A percentile compares a stretch with the other conserved stretches of the same genome.
These are phyloP conservation scores for Sylvilagus bachmani DNA, from an alignment of 2,113 vertebrate species.

Conservation along the genomic window DNA sequence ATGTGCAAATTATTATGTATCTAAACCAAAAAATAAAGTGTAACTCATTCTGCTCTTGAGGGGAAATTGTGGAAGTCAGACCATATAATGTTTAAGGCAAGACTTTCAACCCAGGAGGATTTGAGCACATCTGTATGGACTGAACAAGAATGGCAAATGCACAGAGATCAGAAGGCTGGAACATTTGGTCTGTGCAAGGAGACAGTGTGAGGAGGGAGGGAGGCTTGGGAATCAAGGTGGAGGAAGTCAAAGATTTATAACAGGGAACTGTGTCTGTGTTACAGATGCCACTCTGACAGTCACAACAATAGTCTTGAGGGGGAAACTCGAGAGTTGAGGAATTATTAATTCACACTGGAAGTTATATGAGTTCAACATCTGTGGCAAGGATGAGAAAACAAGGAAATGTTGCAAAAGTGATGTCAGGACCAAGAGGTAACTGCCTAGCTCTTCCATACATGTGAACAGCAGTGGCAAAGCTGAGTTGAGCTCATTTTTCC, in stretches of 20 bases:
- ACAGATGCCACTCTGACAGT: neutral
- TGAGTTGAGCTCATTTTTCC: neutral
- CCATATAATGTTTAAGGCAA: neutral
- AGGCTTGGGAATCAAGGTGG: neutral
- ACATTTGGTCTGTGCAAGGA: neutral
- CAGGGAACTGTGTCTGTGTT: neutral
- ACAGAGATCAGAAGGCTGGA: neutral
- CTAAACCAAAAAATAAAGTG: neutral
- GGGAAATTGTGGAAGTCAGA: neutral
- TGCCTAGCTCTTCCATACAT: neutral
- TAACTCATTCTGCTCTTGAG: neutral
- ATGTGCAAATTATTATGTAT: neutral
- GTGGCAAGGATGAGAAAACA: neutral
- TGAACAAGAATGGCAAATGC: neutral
- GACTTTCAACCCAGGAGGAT: neutral
- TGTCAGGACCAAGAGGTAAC: neutral
- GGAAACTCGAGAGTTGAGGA: neutral
- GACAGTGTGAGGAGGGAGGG: neutral
- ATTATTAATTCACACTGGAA: neutral
- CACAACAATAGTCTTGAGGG: neutral
- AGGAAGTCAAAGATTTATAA: neutral
- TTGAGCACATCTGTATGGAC: neutral
- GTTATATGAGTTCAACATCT: neutral
- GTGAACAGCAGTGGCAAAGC: rapidly evolving
- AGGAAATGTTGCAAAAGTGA: neutral